Percentiles rank a stretch among this genome's conserved stretches.
Evolutionary conservation across 2,888 invertebrate genomes (phyloP).

Genomic region (Scaeva pyrastri): DNA sequence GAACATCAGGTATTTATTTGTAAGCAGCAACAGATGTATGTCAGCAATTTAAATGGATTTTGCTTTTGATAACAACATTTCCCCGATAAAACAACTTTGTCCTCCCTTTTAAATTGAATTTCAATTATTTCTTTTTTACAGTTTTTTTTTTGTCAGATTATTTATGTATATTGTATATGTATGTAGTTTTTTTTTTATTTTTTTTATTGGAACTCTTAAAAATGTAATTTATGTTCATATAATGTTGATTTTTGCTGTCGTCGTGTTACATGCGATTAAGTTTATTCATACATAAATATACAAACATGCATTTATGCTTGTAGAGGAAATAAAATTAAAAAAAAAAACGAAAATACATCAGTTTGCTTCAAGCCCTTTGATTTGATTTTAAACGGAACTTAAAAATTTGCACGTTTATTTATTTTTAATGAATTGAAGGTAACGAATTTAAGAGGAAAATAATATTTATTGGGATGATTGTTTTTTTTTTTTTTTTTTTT

Average conservation of each 20-base stretch:
- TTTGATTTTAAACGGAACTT: background rate
- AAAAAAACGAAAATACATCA: background rate
- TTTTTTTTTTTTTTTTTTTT: background rate
- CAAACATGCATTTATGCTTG: too few species aligned
- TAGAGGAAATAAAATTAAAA: background rate
- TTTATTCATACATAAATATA: too few species aligned
- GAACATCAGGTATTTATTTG: slow-evolving; percentile 20
- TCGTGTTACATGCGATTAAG: slow-evolving; percentile 9
- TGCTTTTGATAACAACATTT: slow-evolving; percentile 40
- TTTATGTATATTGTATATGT: too few species aligned
- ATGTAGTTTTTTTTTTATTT: background rate
- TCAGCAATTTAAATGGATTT: slow-evolving; percentile 54
- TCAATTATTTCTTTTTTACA: slow-evolving; percentile 33
- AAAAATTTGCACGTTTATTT: background rate
- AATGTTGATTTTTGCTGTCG: background rate
- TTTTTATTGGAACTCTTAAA: slow-evolving; percentile 40
- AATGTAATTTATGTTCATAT: slow-evolving; percentile 19
- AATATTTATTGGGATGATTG: background rate
- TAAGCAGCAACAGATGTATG: slow-evolving; percentile 41
- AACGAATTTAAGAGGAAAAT: background rate
- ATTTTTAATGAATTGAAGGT: background rate
- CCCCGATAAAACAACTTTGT: background rate
- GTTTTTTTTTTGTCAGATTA: background rate
- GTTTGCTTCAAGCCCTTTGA: background rate
- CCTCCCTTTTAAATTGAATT: slow-evolving; percentile 45